Percentiles rank a stretch among this genome's conserved stretches.
Evolutionary conservation across 2,888 invertebrate genomes (phyloP).

Genomic region (Miltochrista miniata): DNA sequence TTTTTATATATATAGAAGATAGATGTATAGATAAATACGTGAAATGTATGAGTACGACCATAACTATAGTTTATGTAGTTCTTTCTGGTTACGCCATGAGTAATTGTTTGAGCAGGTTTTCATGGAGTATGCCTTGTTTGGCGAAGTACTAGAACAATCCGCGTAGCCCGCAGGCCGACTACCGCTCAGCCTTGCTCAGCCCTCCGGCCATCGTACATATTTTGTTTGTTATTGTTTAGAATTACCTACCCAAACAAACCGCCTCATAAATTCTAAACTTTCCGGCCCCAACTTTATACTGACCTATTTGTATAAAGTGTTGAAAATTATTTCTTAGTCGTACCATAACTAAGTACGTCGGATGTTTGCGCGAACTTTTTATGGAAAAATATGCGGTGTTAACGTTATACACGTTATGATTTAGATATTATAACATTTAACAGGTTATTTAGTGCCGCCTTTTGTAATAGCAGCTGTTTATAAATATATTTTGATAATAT

Average conservation of each 20-base stretch:
- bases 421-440: slow-evolving; percentile 18
- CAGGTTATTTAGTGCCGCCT: slow-evolving; percentile 1
- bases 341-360: slow-evolving; percentile 36
- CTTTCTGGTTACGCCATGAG: slow-evolving; percentile 11
- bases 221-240: slow-evolving; percentile 74
- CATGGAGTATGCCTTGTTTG: slow-evolving; percentile 37
- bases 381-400: slow-evolving; percentile 36
- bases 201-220: slow-evolving; percentile 47
- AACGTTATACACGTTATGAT: slow-evolving; percentile 28
- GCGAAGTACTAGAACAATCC: slow-evolving; percentile 38
- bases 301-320: slow-evolving; percentile 57
- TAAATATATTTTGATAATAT: not conserved
- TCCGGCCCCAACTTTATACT: slow-evolving; percentile 59
- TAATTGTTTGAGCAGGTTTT: slow-evolving; percentile 20
- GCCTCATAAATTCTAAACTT: slow-evolving; percentile 67
- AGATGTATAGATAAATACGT: no score
- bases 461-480: not conserved
- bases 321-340: slow-evolving; percentile 51
- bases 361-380: slow-evolving; percentile 28
- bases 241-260: slow-evolving; percentile 67
- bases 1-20: no score
- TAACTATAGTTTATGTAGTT: slow-evolving; percentile 6
- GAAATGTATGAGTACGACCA: no score
- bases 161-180: slow-evolving; percentile 39
- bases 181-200: slow-evolving; percentile 27